Percentiles rank a stretch among this genome's conserved stretches.
Conservation (phyloP, 2,888 invertebrate species). For the Neria commutata region DNA sequence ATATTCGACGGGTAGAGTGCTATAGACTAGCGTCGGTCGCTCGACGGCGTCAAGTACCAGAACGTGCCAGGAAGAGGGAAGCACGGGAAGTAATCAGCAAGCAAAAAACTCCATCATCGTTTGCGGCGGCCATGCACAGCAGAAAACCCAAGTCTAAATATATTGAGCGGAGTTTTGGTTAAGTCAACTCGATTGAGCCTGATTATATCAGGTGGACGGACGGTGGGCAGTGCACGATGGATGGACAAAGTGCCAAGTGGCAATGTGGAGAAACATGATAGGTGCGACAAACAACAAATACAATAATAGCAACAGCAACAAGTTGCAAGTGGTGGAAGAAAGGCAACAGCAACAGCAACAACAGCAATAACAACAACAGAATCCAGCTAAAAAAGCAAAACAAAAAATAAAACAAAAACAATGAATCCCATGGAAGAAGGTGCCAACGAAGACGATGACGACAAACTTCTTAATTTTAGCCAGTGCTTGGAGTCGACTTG, state of each 20-base stretch:
- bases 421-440: neutral
- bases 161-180: too few relatives aligned
- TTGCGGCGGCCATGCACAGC: too few relatives aligned
- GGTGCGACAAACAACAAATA: neutral
- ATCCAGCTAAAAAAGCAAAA: neutral
- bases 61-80: too few relatives aligned
- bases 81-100: too few relatives aligned
- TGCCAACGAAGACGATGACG: neutral
- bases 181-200: neutral
- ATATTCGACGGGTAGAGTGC: too few relatives aligned
- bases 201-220: conserved; percentile 3
- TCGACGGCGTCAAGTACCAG: too few relatives aligned
- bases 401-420: neutral
- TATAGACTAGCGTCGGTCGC: too few relatives aligned
- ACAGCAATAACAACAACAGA: neutral
- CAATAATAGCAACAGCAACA: neutral
- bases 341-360: neutral
- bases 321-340: too few relatives aligned
- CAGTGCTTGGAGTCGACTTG: neutral
- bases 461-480: neutral
- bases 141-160: too few relatives aligned
- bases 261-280: neutral
- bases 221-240: too few relatives aligned
- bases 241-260: too few relatives aligned
- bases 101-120: too few relatives aligned